These are phyloP conservation scores for Notarius lentiginosus DNA, from an alignment of 2,113 vertebrate species.

Conservation along the genomic window DNA sequence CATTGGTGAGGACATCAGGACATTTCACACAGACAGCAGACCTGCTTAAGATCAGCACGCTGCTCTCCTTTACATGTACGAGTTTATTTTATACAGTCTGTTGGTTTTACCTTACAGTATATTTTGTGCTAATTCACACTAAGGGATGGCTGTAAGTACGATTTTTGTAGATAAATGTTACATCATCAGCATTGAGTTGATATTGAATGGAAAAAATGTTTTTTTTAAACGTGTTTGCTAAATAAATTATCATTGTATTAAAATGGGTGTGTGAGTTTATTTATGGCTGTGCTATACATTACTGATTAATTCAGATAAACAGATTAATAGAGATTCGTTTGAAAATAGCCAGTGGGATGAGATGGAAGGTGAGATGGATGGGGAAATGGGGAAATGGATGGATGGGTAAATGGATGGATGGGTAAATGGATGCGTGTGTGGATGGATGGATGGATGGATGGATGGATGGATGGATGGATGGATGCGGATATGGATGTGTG, in stretches of 20 bases:
- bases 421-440: too few species aligned
- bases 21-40: slow-evolving; percentile 71
- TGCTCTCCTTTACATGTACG: slow-evolving; percentile 41
- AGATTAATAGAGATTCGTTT: not conserved
- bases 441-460: too few species aligned
- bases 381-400: too few species aligned
- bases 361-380: not conserved
- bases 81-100: slow-evolving; percentile 42
- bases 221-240: slow-evolving; percentile 12
- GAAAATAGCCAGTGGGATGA: not conserved
- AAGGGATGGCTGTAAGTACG: not conserved
- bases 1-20: slow-evolving; percentile 76
- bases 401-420: too few species aligned
- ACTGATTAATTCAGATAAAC: not conserved
- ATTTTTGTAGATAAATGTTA: not conserved
- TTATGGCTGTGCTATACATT: not conserved
- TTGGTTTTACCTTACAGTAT: slow-evolving; percentile 19
- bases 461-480: too few species aligned
- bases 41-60: slow-evolving; percentile 62
- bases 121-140: not conserved
- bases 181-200: not conserved
- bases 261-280: slow-evolving; percentile 6
- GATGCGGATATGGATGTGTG: too few species aligned
- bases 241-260: slow-evolving; percentile 30
- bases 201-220: not conserved